These are phyloP conservation scores for Pogonocichla stellata DNA, from an alignment of 2,113 vertebrate genomes.

Conservation along the genomic window DNA sequence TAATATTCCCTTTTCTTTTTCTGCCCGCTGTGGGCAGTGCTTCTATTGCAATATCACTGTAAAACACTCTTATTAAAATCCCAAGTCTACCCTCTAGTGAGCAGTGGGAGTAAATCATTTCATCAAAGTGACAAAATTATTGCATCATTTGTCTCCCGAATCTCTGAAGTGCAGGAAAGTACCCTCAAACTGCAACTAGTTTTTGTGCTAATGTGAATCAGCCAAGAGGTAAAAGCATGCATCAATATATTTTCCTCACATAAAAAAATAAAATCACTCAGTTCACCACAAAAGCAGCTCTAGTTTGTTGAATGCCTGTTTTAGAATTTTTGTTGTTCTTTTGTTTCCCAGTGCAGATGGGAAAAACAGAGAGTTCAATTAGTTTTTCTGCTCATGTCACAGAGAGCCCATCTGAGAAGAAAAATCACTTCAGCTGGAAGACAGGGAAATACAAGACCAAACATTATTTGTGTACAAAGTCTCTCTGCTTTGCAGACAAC, in stretches of 20 bases:
- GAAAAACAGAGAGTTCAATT: background rate
- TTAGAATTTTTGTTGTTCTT: background rate
- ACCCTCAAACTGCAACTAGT: background rate
- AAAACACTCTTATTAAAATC: conserved; percentile 10
- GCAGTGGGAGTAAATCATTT: conserved; percentile 37
- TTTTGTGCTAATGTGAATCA: background rate
- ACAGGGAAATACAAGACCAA: background rate
- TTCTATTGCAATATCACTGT: background rate
- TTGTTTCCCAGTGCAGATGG: background rate
- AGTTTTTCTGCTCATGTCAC: background rate
- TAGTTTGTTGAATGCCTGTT: background rate
- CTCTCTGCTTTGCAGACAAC: background rate
- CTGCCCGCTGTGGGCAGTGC: background rate
- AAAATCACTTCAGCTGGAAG: background rate
- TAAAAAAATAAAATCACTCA: background rate
- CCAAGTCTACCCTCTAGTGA: conserved; percentile 72
- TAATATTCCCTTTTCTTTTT: background rate
- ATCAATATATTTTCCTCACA: background rate
- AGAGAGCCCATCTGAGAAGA: background rate
- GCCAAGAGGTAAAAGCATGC: background rate
- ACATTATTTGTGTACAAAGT: background rate
- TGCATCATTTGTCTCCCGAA: background rate
- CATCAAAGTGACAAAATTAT: background rate
- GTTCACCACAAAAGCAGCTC: background rate
- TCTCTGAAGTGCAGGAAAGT: background rate